Evolutionary conservation across 2,888 invertebrate genomes (phyloP).

Genomic region (Sympetrum striolatum): DNA sequence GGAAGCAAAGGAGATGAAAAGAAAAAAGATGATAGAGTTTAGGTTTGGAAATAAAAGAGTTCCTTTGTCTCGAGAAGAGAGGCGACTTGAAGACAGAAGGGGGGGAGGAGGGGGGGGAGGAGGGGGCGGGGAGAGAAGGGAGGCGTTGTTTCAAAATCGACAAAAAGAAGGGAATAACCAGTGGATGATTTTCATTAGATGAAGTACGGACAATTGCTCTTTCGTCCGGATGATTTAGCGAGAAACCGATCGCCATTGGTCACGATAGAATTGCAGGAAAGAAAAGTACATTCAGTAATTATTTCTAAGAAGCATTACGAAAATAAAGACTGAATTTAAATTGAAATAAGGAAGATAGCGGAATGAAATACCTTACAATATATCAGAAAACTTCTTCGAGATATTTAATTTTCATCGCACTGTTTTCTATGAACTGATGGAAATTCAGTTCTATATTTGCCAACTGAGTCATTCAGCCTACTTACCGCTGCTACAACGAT

Average conservation of each 20-base stretch:
- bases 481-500: no score
- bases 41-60: neutral
- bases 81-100: neutral
- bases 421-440: no score
- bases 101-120: neutral
- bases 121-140: neutral
- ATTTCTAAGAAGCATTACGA: neutral
- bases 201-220: neutral
- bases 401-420: no score
- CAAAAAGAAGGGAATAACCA: neutral
- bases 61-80: neutral
- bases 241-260: neutral
- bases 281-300: neutral
- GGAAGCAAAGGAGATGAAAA: neutral
- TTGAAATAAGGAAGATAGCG: no score
- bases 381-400: no score
- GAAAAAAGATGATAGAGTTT: neutral
- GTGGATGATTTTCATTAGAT: neutral
- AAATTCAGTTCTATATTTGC: no score
- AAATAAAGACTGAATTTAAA: neutral
- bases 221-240: neutral
- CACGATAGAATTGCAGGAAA: neutral
- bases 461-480: no score
- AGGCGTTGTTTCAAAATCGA: neutral
- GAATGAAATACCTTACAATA: no score